Evolutionary conservation across 2,888 invertebrate species (phyloP), one percentile per base, ranked within the genome.

Genomic region (Hirtodrosophila duncani): DNA sequence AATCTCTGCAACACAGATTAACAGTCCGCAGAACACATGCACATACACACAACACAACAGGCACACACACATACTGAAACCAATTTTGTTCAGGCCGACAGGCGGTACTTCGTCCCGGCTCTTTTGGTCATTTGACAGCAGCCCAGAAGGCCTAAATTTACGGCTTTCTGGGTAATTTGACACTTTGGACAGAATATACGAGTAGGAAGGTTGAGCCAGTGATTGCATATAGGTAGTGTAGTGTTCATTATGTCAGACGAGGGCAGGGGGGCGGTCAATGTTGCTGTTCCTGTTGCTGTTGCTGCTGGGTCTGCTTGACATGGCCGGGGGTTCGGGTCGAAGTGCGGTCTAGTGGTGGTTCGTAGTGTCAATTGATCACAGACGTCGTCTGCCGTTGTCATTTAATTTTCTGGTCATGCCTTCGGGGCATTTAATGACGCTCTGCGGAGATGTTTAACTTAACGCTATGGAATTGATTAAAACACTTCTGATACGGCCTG

Each of bases 81-180:
- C 67, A 71, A 79, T 63, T 70, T 75, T 43, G 72, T 64, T 38
- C 36, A 29, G 38, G 17, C 20, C 30, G 53, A 30, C 34, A 26
- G 43, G 26, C 44, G 14, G 30, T 16, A 26, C 27, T 20, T 13
- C 13, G 11, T 21, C 48, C 18, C 7, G 37, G 31, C 51, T 60
- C 57, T 59, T n/a, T n/a, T 58, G 55, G 57, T 41, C 55, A 49
- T 72, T 61, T 71, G 71, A 71, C 81, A 71, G 69, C 57, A 45
- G 78, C 78, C n/a, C 70, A 71, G 74, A 69, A 74, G 72, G 72
- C 51, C 67, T 66, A 60, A 81, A 72, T 72, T 78, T 78, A 81
- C 72, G 79, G 75, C 75, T 81, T 72, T 72, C 72, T 71, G 72
- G 81, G 81, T 72, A 72, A 72, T 72, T 72, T 72, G 72, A 81